These are phyloP conservation scores for Gallinago paraguaiae DNA, from an alignment of 2,113 vertebrate species.

Conservation along the genomic window DNA sequence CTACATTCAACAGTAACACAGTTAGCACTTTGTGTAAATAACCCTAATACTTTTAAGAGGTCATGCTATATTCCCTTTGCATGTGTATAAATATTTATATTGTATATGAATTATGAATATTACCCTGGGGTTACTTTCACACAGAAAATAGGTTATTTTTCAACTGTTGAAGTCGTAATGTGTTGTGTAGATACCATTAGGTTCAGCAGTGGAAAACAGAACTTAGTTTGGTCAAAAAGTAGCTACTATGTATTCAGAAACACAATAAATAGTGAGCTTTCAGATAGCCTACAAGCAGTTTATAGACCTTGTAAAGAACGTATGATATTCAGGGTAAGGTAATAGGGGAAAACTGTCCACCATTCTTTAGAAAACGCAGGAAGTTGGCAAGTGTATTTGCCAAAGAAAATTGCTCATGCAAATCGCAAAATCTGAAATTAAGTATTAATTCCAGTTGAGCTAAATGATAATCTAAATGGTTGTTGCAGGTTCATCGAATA, in stretches of 20 bases:
- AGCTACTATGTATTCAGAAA: neutral
- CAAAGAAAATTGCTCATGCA: neutral
- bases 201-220: neutral
- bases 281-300: neutral
- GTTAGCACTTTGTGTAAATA: conserved; percentile 1
- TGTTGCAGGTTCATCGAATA: neutral
- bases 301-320: neutral
- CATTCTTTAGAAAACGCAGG: neutral
- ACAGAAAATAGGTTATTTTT: conserved; percentile 60
- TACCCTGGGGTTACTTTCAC: conserved; percentile 36
- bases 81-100: conserved; percentile 53
- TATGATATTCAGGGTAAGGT: neutral
- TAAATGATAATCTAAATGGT: neutral
- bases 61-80: neutral
- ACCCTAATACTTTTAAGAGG: neutral
- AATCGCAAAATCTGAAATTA: neutral
- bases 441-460: neutral
- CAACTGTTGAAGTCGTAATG: neutral
- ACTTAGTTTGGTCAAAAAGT: neutral
- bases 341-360: neutral
- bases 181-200: neutral
- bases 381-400: neutral
- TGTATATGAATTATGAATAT: conserved; percentile 35
- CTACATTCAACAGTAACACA: neutral
- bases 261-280: neutral